Conservation (phyloP, 2,797 vertebrate species). For the Anas capensis region DNA sequence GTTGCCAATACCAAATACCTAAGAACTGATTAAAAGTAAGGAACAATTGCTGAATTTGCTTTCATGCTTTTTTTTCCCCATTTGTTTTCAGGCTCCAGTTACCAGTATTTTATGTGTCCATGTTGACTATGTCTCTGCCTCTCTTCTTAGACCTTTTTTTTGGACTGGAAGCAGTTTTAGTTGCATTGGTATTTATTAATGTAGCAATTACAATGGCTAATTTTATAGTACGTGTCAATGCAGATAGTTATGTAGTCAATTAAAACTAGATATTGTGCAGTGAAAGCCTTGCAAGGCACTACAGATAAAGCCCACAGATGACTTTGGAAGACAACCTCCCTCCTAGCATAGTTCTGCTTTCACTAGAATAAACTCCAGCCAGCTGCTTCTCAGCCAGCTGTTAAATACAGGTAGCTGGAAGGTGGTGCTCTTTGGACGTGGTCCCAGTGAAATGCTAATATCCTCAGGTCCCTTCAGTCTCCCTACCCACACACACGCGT, state of each 20-base stretch:
- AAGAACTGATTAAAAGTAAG: neutral
- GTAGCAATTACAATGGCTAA: neutral
- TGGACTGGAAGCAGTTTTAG: neutral
- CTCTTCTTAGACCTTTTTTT: neutral
- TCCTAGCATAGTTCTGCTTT: neutral
- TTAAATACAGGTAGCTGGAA: neutral
- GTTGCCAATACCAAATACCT: neutral
- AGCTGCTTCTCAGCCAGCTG: neutral
- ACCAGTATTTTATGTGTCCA: neutral
- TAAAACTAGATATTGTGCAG: constrained; percentile 7
- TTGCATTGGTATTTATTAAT: constrained; percentile 11
- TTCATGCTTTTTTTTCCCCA: fast-evolving
- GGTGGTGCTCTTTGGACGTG: neutral
- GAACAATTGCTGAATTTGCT: neutral
- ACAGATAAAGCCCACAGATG: neutral
- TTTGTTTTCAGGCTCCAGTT: neutral
- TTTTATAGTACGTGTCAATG: neutral
- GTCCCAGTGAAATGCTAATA: neutral
- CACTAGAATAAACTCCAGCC: neutral
- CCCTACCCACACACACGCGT: neutral
- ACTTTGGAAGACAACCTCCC: neutral
- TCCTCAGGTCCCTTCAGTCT: neutral
- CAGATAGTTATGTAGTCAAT: constrained; percentile 13
- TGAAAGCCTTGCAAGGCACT: neutral
- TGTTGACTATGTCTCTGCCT: neutral